Evolutionary conservation across 2,888 invertebrate genomes (phyloP), one percentile per base, ranked within the genome.

Genomic region (Nesidiocoris tenuis): DNA sequence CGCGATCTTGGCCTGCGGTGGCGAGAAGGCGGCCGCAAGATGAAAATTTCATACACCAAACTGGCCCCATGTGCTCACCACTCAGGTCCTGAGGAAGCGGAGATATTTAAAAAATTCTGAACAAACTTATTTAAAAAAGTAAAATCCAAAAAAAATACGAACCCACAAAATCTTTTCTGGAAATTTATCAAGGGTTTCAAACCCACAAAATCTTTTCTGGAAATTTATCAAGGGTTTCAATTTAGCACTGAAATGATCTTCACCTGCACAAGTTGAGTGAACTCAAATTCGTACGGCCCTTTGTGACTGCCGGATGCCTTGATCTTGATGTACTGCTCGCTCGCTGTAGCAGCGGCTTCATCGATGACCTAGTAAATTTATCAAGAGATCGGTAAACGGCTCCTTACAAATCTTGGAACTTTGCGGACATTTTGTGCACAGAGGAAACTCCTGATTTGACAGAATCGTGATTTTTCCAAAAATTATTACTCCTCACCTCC

Each of bases 41-140:
- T 75, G 96, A 97, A 84, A 98, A 98, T 85, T 96, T 96, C 93
- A 98, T 96, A 82, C 96, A 96, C 98, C 98, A 99, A 80, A 99
- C 95, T 0, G 98, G 96, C 63, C 96, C 96, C 12, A 90, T 89
- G 84, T 97, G 96, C 76, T 91, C 93, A 0, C 90, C 90, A 76
- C 89, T 90, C 81, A 96, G 86, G 82, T 94, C 93, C 87, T 89
- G 39, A 17, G 18, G 22, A 23, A 65, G n/a, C 16, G 16, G 9
- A 23, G 9, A 22, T n/a, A 19, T 9, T 24, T 19, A 17, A 61
- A 9, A 65, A 23, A 9, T 17, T 1, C 2, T 2, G 9, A 59
- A 59, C 2, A 61, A 16, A 19, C 18, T 9, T 70, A 59, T 63
- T 57, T 19, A 61, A 19, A 64, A 18, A 3, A 70, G n/a, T 22